Percentiles rank a stretch among this genome's conserved stretches.
Conservation (phyloP, 2,113 vertebrate genomes). For the Phaethornis superciliosus region DNA sequence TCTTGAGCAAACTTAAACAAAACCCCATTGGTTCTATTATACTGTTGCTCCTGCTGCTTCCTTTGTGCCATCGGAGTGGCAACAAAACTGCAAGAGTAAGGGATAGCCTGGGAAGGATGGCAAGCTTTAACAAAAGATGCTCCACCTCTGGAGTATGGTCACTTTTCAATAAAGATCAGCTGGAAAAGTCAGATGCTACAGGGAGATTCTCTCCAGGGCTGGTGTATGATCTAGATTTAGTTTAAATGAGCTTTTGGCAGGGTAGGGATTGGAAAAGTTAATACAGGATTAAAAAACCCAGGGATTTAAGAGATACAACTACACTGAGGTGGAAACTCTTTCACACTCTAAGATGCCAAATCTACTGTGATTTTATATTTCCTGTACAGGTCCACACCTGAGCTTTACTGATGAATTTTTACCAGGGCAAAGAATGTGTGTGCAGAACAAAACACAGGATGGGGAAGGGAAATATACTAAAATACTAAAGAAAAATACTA, state of each 20-base stretch:
- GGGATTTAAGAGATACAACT: background rate
- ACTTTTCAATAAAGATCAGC: background rate
- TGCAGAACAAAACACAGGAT: fast-evolving
- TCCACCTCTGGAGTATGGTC: background rate
- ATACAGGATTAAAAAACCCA: background rate
- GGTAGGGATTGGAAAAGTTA: background rate
- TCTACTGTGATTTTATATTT: background rate
- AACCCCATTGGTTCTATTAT: background rate
- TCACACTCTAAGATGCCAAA: background rate
- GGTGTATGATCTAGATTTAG: background rate
- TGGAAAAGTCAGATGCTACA: background rate
- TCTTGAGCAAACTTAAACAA: background rate
- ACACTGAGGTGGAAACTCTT: background rate
- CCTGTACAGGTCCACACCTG: fast-evolving
- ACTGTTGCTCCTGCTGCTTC: background rate
- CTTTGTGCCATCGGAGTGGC: background rate
- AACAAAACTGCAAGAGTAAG: background rate
- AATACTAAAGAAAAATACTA: background rate
- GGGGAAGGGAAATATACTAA: fast-evolving
- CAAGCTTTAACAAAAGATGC: background rate
- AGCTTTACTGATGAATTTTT: background rate
- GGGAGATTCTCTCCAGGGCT: background rate
- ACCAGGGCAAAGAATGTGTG: fast-evolving
- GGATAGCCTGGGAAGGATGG: background rate
- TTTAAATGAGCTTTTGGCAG: background rate